Evolutionary conservation across 1,140 invertebrate genomes (phyloP).

Genomic region (Coenobita brevimanus): DNA sequence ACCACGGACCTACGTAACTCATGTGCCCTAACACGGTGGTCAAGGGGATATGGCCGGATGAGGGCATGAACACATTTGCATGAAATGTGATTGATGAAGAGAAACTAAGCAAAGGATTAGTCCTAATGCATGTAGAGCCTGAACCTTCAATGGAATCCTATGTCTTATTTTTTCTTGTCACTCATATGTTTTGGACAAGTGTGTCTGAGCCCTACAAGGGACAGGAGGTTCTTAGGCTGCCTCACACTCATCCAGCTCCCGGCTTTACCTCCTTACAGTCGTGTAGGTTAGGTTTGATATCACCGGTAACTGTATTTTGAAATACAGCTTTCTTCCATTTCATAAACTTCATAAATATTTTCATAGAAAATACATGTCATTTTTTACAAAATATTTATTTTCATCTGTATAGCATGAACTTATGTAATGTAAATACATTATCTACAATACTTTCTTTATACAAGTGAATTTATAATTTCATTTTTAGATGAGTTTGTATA

Average conservation of each 20-base stretch:
- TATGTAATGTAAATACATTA: constrained; percentile 53
- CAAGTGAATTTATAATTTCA: too few relatives aligned
- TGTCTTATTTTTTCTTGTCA: too few relatives aligned
- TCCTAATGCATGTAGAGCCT: too few relatives aligned
- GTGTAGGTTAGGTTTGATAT: constrained; percentile 56
- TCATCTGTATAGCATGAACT: constrained; percentile 54
- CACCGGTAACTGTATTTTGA: constrained; percentile 57
- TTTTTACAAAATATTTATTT: constrained; percentile 63
- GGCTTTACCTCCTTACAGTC: neutral
- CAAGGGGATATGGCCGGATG: neutral
- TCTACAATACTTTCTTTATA: too few relatives aligned
- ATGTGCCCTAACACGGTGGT: constrained; percentile 18
- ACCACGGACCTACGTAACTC: constrained; percentile 12
- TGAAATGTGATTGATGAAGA: too few relatives aligned
- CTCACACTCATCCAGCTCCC: neutral
- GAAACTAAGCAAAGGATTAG: too few relatives aligned
- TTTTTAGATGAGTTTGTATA: too few relatives aligned
- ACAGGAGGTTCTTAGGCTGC: neutral
- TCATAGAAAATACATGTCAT: constrained; percentile 41
- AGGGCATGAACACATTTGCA: too few relatives aligned
- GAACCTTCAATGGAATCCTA: too few relatives aligned
- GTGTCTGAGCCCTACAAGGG: too few relatives aligned
- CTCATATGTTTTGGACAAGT: too few relatives aligned
- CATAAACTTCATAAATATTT: constrained; percentile 47
- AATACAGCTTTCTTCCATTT: constrained; percentile 56